phyloP scores from a whole-genome alignment of 2,888 invertebrate genomes.

The Drymonia ruficornis region DNA sequence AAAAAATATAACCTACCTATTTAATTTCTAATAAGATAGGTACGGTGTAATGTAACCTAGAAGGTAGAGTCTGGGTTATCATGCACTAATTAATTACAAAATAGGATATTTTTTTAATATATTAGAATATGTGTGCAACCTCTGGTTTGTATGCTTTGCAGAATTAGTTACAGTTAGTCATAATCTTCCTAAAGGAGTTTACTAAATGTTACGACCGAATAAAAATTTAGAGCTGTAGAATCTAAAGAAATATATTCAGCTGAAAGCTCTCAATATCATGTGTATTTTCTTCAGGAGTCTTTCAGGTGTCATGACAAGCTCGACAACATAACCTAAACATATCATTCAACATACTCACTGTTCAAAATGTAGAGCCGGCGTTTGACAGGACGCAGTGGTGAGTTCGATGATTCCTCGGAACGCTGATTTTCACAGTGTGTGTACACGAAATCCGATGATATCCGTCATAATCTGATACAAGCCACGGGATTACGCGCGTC shows the following conservation, averaged over 20 bases:
- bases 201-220: too few species aligned
- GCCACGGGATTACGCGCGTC: conserved; percentile 77
- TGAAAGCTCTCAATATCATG: not conserved
- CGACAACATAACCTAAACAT: conserved; percentile 20
- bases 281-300: not conserved
- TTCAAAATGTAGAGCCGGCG: conserved; percentile 39
- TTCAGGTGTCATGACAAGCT: conserved; percentile 6
- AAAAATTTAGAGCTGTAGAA: not conserved
- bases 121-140: too few species aligned
- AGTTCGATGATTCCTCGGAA: conserved; percentile 56
- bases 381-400: conserved; percentile 33
- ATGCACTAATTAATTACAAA: too few species aligned
- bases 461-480: conserved; percentile 81
- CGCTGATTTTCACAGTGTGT: conserved; percentile 64
- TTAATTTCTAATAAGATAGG: too few species aligned
- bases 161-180: too few species aligned
- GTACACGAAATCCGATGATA: conserved; percentile 76
- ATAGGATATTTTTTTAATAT: too few species aligned
- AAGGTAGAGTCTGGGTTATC: too few species aligned
- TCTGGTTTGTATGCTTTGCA: too few species aligned
- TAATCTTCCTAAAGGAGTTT: too few species aligned
- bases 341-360: conserved; percentile 59
- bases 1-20: too few species aligned
- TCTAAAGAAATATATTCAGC: not conserved
- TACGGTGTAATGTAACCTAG: too few species aligned